Evolutionary conservation across 2,113 vertebrate genomes (phyloP).

Genomic region (Uria lomvia): DNA sequence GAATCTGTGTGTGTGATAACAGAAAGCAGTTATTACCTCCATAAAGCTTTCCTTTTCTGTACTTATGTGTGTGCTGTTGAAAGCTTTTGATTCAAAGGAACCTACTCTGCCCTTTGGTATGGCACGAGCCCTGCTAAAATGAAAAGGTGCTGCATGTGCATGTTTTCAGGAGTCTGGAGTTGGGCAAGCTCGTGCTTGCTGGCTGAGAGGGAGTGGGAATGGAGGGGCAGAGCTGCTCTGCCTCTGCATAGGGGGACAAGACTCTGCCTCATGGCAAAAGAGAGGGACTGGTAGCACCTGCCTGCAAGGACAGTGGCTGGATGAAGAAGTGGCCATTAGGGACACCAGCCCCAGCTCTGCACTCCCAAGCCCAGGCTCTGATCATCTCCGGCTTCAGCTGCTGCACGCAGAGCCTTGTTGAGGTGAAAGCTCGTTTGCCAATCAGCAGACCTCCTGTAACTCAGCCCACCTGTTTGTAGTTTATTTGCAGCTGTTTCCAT

Average conservation of each 20-base stretch:
- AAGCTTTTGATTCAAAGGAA: neutral
- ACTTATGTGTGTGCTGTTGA: rapidly evolving
- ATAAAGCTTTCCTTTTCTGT: neutral
- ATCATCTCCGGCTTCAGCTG: neutral
- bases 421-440: neutral
- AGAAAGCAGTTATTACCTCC: neutral
- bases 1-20: neutral
- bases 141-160: rapidly evolving
- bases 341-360: too few species aligned
- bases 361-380: neutral
- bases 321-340: too few species aligned
- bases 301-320: neutral
- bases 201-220: neutral
- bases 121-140: neutral
- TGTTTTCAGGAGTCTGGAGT: rapidly evolving
- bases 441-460: neutral
- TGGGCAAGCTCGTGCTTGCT: rapidly evolving
- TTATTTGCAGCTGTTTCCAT: neutral
- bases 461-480: neutral
- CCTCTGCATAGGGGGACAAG: too few species aligned
- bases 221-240: neutral
- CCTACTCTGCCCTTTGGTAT: neutral
- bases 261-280: neutral
- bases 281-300: neutral
- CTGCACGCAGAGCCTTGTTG: neutral